Conservation (phyloP, 2,797 vertebrate genomes). For the Sciurus vulgaris region DNA sequence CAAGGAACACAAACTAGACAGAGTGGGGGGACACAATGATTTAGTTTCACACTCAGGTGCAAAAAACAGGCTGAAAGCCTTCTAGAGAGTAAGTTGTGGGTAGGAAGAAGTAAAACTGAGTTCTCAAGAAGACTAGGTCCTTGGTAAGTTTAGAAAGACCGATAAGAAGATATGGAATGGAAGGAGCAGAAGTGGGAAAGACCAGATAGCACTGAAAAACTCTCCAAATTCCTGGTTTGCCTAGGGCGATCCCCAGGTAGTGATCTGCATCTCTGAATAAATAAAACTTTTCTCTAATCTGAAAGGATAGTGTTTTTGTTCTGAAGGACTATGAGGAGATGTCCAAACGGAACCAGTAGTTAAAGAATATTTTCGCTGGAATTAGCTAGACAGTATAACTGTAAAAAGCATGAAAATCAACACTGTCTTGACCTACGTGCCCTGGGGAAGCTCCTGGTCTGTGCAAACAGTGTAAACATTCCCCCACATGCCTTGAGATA, state of each 20-base stretch:
- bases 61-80: neutral
- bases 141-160: neutral
- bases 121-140: neutral
- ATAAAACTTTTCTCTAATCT: slow-evolving; percentile 70
- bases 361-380: slow-evolving; percentile 76
- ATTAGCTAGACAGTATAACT: slow-evolving; percentile 70
- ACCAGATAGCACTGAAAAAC: neutral
- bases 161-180: neutral
- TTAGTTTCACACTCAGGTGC: neutral
- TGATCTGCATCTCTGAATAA: slow-evolving; percentile 76
- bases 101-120: neutral
- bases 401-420: slow-evolving; percentile 69
- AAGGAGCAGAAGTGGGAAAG: neutral
- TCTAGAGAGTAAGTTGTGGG: neutral
- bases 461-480: slow-evolving; percentile 74
- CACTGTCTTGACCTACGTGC: slow-evolving; percentile 52
- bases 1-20: neutral
- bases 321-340: slow-evolving; percentile 63
- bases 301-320: slow-evolving; percentile 60
- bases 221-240: neutral
- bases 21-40: neutral
- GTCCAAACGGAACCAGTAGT: slow-evolving; percentile 71
- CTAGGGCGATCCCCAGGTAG: neutral
- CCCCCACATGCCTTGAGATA: slow-evolving; percentile 64
- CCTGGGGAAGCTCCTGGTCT: slow-evolving; percentile 60